phyloP scores from a whole-genome alignment of 2,797 vertebrate species.

The Smutsia gigantea region DNA sequence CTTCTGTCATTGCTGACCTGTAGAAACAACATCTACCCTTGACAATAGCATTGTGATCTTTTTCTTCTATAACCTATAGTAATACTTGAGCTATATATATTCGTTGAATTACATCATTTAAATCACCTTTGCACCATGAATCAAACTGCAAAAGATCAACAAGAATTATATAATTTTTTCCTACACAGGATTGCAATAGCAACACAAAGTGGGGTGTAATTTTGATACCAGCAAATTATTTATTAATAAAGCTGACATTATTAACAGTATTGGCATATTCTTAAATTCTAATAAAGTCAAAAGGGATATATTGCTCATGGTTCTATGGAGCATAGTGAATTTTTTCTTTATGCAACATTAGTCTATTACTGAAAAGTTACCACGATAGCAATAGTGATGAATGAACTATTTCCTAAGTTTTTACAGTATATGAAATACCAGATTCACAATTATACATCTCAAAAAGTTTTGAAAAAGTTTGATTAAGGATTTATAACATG shows the following conservation, averaged over 20 bases:
- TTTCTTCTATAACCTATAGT: slow-evolving; percentile 78
- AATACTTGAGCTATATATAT: background rate
- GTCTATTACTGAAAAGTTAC: slow-evolving; percentile 38
- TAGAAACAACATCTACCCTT: slow-evolving; percentile 97
- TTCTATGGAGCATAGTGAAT: background rate
- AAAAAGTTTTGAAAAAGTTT: slow-evolving; percentile 49
- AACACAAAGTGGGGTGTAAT: background rate
- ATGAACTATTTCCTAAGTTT: slow-evolving; percentile 27
- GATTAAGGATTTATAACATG: slow-evolving; percentile 63
- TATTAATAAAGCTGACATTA: background rate
- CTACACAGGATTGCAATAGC: background rate
- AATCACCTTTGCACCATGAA: background rate
- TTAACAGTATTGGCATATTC: slow-evolving; percentile 33
- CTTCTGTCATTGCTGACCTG: slow-evolving; percentile 90
- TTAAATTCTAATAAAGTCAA: background rate
- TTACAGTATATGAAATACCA: background rate
- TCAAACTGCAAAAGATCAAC: background rate
- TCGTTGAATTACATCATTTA: background rate
- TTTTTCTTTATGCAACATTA: slow-evolving; percentile 50
- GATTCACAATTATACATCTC: slow-evolving; percentile 30
- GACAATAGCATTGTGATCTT: slow-evolving; percentile 94
- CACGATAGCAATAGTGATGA: background rate
- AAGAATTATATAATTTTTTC: background rate
- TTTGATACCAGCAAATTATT: slow-evolving; percentile 25
- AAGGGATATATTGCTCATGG: background rate